phyloP scores from a whole-genome alignment of 2,888 invertebrate species.

The Agonum fuliginosum region DNA sequence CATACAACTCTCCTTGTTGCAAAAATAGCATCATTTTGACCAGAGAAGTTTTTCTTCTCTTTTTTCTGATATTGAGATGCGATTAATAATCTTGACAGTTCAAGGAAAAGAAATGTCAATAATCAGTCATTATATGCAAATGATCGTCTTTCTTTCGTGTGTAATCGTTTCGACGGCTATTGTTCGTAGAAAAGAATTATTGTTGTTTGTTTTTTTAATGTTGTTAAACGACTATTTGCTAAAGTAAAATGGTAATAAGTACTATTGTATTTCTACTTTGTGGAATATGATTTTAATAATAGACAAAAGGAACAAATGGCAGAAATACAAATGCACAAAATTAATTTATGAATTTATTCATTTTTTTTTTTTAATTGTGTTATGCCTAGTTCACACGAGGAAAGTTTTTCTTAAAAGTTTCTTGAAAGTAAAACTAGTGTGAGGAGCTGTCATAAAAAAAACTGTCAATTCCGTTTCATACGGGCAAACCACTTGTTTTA shows the following conservation, averaged over 20 bases:
- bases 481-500: too few relatives aligned
- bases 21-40: slow-evolving; percentile 2
- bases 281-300: not conserved
- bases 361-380: too few relatives aligned
- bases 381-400: too few relatives aligned
- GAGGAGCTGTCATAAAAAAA: too few relatives aligned
- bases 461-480: too few relatives aligned
- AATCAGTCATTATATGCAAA: slow-evolving; percentile 22
- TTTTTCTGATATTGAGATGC: slow-evolving; percentile 1
- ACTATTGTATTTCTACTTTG: slow-evolving; percentile 16
- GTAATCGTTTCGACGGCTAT: slow-evolving; percentile 12
- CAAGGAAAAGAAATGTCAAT: slow-evolving; percentile 38
- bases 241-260: slow-evolving; percentile 2
- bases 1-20: not conserved
- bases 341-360: too few relatives aligned
- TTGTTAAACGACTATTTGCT: slow-evolving; percentile 7
- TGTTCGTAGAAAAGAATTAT: slow-evolving; percentile 17
- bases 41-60: not conserved
- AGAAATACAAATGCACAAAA: too few relatives aligned
- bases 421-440: too few relatives aligned
- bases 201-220: slow-evolving; percentile 33
- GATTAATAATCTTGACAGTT: slow-evolving; percentile 19
- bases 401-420: too few relatives aligned
- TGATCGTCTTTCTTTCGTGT: slow-evolving; percentile 13
- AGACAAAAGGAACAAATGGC: too few relatives aligned